Conservation (phyloP, 2,888 invertebrate genomes). For the Ptychoptera contaminata region DNA sequence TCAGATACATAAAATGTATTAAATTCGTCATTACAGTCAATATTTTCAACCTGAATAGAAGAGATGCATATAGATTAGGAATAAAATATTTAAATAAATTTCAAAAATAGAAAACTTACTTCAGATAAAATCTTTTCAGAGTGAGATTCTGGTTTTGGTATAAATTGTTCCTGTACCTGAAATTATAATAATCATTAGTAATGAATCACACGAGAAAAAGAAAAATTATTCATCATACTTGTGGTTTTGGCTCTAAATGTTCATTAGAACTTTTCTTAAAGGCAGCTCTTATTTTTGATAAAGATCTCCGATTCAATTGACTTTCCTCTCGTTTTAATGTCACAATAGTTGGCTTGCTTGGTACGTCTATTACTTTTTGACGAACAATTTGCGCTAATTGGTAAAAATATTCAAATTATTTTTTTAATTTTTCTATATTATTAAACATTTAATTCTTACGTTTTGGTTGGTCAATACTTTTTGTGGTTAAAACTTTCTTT, state of each 20-base stretch:
- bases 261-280: constrained; percentile 12
- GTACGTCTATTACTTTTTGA: constrained; percentile 3
- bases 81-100: not conserved
- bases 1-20: constrained; percentile 68
- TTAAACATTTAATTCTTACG: too few species aligned
- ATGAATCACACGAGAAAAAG: too few species aligned
- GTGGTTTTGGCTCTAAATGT: not conserved
- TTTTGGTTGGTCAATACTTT: not conserved
- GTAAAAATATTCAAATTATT: not conserved
- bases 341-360: constrained; percentile 7
- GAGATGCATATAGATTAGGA: not conserved
- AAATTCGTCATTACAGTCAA: constrained; percentile 55
- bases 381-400: too few species aligned
- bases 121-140: constrained; percentile 17
- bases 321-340: constrained; percentile 22
- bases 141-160: constrained; percentile 10
- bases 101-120: constrained; percentile 7
- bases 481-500: not conserved
- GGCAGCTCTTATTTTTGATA: constrained; percentile 22
- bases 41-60: constrained; percentile 45
- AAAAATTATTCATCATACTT: too few species aligned
- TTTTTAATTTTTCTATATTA: not conserved
- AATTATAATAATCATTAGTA: too few species aligned
- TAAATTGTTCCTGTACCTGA: too few species aligned
- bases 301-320: constrained; percentile 22